Evolutionary conservation across 35 echinoderm and acorn worm genomes (phyloP).

Genomic region (Strongylocentrotus purpuratus): DNA sequence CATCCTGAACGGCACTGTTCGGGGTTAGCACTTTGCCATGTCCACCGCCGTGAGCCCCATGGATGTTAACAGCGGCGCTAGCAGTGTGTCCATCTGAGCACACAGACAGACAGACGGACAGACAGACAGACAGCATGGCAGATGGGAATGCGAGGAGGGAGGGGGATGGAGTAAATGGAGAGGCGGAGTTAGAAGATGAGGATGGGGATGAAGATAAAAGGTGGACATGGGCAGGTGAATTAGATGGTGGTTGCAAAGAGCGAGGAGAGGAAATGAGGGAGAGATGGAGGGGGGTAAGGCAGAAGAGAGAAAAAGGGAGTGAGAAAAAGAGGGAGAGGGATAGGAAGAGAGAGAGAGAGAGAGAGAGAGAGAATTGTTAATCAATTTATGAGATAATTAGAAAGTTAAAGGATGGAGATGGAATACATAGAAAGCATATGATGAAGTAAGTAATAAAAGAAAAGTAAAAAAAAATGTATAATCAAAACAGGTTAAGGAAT

Average conservation of each 20-base stretch:
- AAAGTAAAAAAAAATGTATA: neutral
- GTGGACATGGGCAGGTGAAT: neutral
- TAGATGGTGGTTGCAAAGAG: neutral
- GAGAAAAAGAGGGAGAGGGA: neutral
- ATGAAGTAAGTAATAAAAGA: neutral
- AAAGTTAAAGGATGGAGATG: neutral
- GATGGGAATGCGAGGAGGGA: neutral
- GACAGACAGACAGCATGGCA: neutral
- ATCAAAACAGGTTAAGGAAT: neutral
- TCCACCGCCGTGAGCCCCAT: slow-evolving; percentile 34
- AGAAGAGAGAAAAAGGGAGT: neutral
- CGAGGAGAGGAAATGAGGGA: neutral
- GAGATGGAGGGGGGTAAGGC: neutral
- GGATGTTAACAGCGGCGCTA: slow-evolving; percentile 44
- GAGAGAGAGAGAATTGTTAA: neutral
- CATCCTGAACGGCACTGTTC: slow-evolving; percentile 59
- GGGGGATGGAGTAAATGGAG: neutral
- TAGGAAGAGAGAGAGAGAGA: neutral
- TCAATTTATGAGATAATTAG: neutral
- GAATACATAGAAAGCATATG: neutral
- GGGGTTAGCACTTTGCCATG: slow-evolving; percentile 52
- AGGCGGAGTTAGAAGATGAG: neutral
- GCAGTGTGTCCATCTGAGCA: slow-evolving; percentile 23
- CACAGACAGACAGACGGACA: neutral
- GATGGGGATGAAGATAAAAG: slow-evolving; percentile 28